These are phyloP conservation scores for Pseudomugil gertrudae DNA, from an alignment of 2,797 vertebrate genomes.

Conservation along the genomic window DNA sequence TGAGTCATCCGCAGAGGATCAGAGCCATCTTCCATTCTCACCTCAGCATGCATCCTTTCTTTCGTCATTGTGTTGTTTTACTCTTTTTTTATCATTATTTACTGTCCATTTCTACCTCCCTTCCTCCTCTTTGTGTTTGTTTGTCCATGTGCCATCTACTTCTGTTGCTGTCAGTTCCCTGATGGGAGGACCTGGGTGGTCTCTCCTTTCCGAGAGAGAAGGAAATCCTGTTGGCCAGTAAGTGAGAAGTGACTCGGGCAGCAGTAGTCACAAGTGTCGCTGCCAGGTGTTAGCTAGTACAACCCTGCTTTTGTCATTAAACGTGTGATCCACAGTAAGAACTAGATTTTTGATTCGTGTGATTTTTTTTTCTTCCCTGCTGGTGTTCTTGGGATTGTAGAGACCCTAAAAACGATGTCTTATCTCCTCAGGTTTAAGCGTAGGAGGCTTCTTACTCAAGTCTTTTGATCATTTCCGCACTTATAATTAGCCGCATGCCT, in stretches of 20 bases:
- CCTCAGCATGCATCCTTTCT: conserved; percentile 41
- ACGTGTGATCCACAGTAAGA: conserved; percentile 15
- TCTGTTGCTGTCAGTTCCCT: conserved; percentile 83
- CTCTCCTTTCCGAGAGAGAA: conserved; percentile 85
- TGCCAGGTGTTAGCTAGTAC: conserved; percentile 20
- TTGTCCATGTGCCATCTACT: conserved; percentile 26
- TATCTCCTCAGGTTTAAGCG: not conserved
- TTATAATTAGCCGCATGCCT: conserved; percentile 22
- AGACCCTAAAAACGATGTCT: conserved; percentile 12
- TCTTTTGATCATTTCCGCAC: conserved; percentile 37
- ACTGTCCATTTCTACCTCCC: conserved; percentile 10
- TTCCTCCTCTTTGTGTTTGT: conserved; percentile 37
- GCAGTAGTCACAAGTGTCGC: not conserved
- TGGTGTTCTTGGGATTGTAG: conserved; percentile 18
- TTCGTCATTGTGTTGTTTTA: conserved; percentile 17
- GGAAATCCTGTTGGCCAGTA: conserved; percentile 54
- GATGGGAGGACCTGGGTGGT: conserved; percentile 94
- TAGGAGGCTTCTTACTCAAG: conserved; percentile 27
- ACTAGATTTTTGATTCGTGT: conserved; percentile 9
- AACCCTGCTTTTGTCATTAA: conserved; percentile 7
- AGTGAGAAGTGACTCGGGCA: conserved; percentile 43
- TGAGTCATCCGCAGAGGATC: conserved; percentile 34
- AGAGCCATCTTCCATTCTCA: conserved; percentile 60
- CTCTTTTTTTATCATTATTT: not conserved
- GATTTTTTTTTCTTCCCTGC: conserved; percentile 8